phyloP scores from a whole-genome alignment of 2,113 vertebrate genomes.

The Aegotheles bennettii region DNA sequence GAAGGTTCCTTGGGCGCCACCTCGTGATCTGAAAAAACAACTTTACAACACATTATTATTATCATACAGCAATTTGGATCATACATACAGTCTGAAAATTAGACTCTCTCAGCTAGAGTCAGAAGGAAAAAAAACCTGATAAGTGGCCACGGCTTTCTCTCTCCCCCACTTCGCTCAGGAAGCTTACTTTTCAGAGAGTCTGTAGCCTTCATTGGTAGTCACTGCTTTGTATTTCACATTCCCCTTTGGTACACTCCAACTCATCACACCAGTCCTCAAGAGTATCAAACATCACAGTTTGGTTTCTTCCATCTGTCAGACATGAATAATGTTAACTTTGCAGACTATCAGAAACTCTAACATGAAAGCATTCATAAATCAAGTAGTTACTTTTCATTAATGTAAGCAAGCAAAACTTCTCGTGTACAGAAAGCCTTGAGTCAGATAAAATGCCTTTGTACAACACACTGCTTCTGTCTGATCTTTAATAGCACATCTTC shows the following conservation, averaged over 20 bases:
- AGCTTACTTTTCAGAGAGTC: slow-evolving; percentile 74
- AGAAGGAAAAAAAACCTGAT: too few relatives aligned
- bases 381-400: neutral
- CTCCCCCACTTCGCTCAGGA: too few relatives aligned
- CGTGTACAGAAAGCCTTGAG: fast-evolving
- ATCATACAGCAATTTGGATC: too few relatives aligned
- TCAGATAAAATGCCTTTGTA: neutral
- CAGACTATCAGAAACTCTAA: neutral
- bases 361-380: neutral
- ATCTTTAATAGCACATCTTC: neutral
- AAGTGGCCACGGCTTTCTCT: too few relatives aligned
- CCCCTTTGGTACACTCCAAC: slow-evolving; percentile 81
- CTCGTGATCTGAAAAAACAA: too few relatives aligned
- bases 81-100: too few relatives aligned
- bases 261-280: slow-evolving; percentile 81
- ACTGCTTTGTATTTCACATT: slow-evolving; percentile 74
- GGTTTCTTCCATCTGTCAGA: slow-evolving; percentile 50
- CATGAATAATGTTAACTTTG: neutral
- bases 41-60: too few relatives aligned
- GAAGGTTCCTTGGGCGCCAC: too few relatives aligned
- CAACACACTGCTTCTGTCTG: neutral
- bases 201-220: slow-evolving; percentile 77
- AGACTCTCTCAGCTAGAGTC: too few relatives aligned
- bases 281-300: slow-evolving; percentile 81
- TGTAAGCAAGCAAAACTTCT: neutral